Evolutionary conservation across 2,113 vertebrate species (phyloP).

Genomic region (Bubo bubo): DNA sequence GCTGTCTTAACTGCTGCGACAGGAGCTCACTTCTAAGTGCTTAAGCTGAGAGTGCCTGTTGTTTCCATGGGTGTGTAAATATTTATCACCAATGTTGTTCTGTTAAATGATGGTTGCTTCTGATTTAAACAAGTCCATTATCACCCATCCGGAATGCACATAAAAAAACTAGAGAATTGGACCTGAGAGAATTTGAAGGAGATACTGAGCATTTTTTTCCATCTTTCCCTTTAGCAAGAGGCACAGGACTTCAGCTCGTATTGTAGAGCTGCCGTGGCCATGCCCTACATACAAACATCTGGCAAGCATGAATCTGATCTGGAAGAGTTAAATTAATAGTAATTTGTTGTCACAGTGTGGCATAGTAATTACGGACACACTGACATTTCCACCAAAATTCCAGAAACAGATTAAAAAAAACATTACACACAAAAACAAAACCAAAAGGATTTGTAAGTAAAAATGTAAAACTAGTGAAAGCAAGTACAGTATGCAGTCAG

Average conservation of each 20-base stretch:
- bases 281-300: background rate
- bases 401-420: background rate
- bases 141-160: background rate
- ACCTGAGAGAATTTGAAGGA: background rate
- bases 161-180: background rate
- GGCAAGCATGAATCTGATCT: background rate
- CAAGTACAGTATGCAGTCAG: background rate
- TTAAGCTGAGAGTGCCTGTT: background rate
- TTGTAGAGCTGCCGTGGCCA: background rate
- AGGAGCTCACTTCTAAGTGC: background rate
- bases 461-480: background rate
- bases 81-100: background rate
- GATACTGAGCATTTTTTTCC: background rate
- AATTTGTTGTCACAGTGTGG: background rate
- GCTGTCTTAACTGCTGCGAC: background rate
- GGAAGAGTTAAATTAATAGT: slow-evolving; percentile 2
- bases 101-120: background rate
- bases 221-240: background rate
- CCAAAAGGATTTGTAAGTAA: background rate
- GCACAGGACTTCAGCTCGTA: rapidly evolving
- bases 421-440: background rate
- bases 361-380: background rate
- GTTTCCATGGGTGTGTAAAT: background rate
- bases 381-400: slow-evolving; percentile 16
- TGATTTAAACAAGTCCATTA: background rate